These are phyloP conservation scores for Lochmaea capreae DNA, from an alignment of 2,888 invertebrate genomes.

Conservation along the genomic window DNA sequence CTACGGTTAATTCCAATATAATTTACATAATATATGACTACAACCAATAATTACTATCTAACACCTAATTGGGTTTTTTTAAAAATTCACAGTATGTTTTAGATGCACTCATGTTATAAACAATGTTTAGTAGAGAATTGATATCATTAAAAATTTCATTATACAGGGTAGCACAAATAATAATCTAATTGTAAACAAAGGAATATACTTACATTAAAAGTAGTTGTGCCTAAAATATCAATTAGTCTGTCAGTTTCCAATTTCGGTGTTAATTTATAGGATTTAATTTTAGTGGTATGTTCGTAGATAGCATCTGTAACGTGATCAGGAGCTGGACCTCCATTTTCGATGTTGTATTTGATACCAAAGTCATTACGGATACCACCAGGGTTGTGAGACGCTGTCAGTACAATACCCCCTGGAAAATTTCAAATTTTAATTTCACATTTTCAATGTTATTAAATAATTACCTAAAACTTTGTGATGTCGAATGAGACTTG, in stretches of 20 bases:
- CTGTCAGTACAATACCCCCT: slow-evolving; percentile 97
- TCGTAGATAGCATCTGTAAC: slow-evolving; percentile 91
- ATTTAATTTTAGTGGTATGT: slow-evolving; percentile 79
- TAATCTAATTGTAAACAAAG: neutral
- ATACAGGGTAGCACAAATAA: too few relatives aligned
- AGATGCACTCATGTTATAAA: too few relatives aligned
- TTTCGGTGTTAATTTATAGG: slow-evolving; percentile 84
- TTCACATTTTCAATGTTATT: neutral
- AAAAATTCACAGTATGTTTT: too few relatives aligned
- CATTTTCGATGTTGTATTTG: slow-evolving; percentile 97
- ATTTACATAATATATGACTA: neutral
- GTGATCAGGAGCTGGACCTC: slow-evolving; percentile 94
- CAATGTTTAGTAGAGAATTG: too few relatives aligned
- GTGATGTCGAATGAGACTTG: slow-evolving; percentile 90
- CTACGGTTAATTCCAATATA: neutral
- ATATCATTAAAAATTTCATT: too few relatives aligned
- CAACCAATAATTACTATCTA: neutral
- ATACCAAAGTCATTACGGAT: slow-evolving; percentile 98
- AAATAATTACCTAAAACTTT: slow-evolving; percentile 74
- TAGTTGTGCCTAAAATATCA: slow-evolving; percentile 75
- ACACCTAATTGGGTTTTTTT: neutral
- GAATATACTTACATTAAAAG: slow-evolving; percentile 70
- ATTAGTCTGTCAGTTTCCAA: slow-evolving; percentile 77
- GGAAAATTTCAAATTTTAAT: slow-evolving; percentile 40
- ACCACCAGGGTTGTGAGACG: slow-evolving; percentile 99